Evolutionary conservation across 2,888 invertebrate genomes (phyloP), one percentile per base, ranked within the genome.

Genomic region (Melanostoma mellinum): DNA sequence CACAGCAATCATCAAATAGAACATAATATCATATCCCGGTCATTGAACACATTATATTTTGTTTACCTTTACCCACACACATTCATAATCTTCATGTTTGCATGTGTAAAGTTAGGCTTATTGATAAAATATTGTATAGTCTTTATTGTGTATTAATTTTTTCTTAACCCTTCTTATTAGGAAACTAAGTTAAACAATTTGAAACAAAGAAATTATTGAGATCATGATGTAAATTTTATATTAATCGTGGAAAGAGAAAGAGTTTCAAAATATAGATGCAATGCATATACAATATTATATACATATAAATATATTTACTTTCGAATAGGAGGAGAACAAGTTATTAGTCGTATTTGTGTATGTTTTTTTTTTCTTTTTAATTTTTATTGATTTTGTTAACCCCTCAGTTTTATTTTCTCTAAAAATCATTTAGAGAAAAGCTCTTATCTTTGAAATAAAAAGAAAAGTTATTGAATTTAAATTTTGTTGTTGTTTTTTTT

Each of bases 351-450:
- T 32, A 56, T 73, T 74, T 74, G 65, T 58, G 80, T 72, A 73
- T 76, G 75, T 81, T 73, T 85, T 81, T 77, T 80, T 80, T 85
- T 72, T 85, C 75, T 80, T 65, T 48, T 61, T 73, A 48, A 52
- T 69, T 74, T 78, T 77, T 75, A 82, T 77, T 86, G 78, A 75
- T 72, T 86, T 82, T 75, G 85, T 85, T 86, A 86, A 81, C 72
- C 72, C 61, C 3, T 67, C 36, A 58, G 20, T 72, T 80, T 61
- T 72, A 38, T 72, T 76, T 73, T 60, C 40, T 75, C 63, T 46
- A 4, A 65, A 60, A 46, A 52, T 56, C 53, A 33, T 65, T 38
- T 52, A 60, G 68, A 72, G 60, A 69, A 78, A 67, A 65, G 30
- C 72, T 10, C 58, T 65, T 36, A 60, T 85, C 73, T 67, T 71